Evolutionary conservation across 2,888 invertebrate species (phyloP), one percentile per base, ranked within the genome.

Genomic region (Steinernema hermaphroditum): DNA sequence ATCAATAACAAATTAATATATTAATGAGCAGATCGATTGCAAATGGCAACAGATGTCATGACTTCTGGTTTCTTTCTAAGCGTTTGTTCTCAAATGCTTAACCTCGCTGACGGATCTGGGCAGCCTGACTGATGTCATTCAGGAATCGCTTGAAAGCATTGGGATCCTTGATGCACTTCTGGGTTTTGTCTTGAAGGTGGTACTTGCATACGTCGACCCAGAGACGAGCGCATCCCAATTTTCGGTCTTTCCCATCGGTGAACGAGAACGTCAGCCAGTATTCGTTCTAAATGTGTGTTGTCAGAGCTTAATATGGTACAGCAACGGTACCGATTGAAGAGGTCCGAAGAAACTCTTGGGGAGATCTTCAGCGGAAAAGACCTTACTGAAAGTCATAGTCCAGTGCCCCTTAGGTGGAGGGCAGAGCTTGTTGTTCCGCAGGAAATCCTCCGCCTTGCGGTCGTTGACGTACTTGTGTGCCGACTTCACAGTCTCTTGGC

Each of bases 261-360:
- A 86, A 86, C 6, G 83, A 84, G 78, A 86, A 86, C 19, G 86
- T 87, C 69, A 87, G 74, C 86, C 86, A 86, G 80, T 86, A 86
- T 74, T 86, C 85, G 74, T 86, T 86, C 85, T 86, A 72, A 27
- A 82, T 68, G 14, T 44, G 46, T 43, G 32, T 19, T 70, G 14
- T 49, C 27, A 24, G 29, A 12, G 41, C 43, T 41, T 14, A 54
- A 71, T 29, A 43, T n/a, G n/a, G n/a, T n/a, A n/a, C n/a, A n/a
- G n/a, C n/a, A n/a, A n/a, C n/a, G n/a, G n/a, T 74, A 85, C 85
- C 75, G 86, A 86, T 78, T 86, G 86, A 0, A 86, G 80, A 44
- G 86, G 86, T 62, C 86, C 86, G 72, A 86, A 86, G 80, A 86
- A 85, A 19, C 83, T 83, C 72, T 86, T 86, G 34, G 86, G 86